These are phyloP conservation scores for Apogon talboti DNA, from an alignment of 2,797 vertebrate species.

Conservation along the genomic window DNA sequence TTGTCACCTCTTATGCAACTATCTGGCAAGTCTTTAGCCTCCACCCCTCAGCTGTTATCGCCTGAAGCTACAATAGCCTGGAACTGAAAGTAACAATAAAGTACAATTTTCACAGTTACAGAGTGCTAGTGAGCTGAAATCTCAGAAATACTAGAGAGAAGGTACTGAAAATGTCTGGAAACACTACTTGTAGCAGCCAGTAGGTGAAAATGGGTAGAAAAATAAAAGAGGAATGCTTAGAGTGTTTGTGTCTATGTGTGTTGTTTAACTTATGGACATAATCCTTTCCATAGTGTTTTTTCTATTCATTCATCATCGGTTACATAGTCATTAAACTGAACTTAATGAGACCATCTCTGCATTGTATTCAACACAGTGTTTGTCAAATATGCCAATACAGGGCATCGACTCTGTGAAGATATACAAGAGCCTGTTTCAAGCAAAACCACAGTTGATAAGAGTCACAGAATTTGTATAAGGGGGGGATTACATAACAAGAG, in stretches of 20 bases:
- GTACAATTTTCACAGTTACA: constrained; percentile 51
- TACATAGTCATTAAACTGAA: constrained; percentile 28
- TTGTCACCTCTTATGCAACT: constrained; percentile 26
- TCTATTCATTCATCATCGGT: constrained; percentile 22
- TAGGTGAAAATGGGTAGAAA: constrained; percentile 6
- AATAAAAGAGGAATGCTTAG: neutral
- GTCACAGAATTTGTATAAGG: constrained; percentile 6
- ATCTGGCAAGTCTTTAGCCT: constrained; percentile 34
- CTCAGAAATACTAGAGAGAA: constrained; percentile 25
- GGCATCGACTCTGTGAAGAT: constrained; percentile 42
- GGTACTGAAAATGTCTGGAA: constrained; percentile 12
- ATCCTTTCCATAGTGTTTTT: constrained; percentile 25
- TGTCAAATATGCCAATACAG: constrained; percentile 65
- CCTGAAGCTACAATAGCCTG: constrained; percentile 47
- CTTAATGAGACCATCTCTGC: constrained; percentile 43
- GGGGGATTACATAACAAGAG: constrained; percentile 6
- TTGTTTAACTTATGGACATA: constrained; percentile 17
- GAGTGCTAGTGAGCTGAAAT: constrained; percentile 37
- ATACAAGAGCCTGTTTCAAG: constrained; percentile 21
- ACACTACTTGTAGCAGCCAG: constrained; percentile 8
- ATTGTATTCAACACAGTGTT: constrained; percentile 60
- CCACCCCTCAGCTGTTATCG: constrained; percentile 23
- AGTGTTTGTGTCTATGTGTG: constrained; percentile 3
- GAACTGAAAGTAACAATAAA: constrained; percentile 52
- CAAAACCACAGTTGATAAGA: constrained; percentile 40